Evolutionary conservation across 2,113 vertebrate species (phyloP).

Genomic region (Oncorhynchus masou): DNA sequence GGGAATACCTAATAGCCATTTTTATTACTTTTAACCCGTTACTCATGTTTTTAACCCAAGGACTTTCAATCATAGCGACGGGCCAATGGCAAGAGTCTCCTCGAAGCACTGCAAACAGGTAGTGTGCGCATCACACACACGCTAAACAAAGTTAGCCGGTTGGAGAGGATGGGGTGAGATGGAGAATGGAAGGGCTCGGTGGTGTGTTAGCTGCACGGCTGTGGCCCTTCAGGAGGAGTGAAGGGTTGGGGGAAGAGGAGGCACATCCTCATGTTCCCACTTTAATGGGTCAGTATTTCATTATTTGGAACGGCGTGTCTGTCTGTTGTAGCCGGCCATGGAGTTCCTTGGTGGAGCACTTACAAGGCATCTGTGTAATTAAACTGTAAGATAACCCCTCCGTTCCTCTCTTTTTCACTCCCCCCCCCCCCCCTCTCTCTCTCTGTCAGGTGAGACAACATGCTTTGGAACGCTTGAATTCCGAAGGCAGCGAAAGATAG

Average conservation of each 20-base stretch:
- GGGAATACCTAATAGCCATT: slow-evolving; percentile 76
- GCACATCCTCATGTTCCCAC: slow-evolving; percentile 52
- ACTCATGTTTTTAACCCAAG: slow-evolving; percentile 67
- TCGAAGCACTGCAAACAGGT: slow-evolving; percentile 55
- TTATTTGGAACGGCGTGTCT: slow-evolving; percentile 70
- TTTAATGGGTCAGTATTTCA: slow-evolving; percentile 68
- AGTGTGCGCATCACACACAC: slow-evolving; percentile 34
- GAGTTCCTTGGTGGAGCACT: slow-evolving; percentile 77
- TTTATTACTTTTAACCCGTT: slow-evolving; percentile 77
- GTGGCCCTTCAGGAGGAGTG: slow-evolving; percentile 31
- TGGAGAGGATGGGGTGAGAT: background rate
- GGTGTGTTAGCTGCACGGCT: background rate
- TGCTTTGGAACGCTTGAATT: slow-evolving; percentile 67
- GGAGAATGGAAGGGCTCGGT: slow-evolving; percentile 31
- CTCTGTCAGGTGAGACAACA: slow-evolving; percentile 74
- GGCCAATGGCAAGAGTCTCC: slow-evolving; percentile 2
- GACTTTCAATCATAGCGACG: slow-evolving; percentile 66
- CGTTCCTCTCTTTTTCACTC: slow-evolving; percentile 26
- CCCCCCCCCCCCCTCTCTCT: background rate
- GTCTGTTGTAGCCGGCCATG: slow-evolving; percentile 71
- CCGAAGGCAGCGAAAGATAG: slow-evolving; percentile 56
- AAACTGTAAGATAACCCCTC: slow-evolving; percentile 72
- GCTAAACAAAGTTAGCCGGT: slow-evolving; percentile 53
- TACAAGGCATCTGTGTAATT: slow-evolving; percentile 79
- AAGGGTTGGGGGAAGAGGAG: background rate